These are phyloP conservation scores for Ethmia dodecea DNA, from an alignment of 2,888 invertebrate genomes.

Conservation along the genomic window DNA sequence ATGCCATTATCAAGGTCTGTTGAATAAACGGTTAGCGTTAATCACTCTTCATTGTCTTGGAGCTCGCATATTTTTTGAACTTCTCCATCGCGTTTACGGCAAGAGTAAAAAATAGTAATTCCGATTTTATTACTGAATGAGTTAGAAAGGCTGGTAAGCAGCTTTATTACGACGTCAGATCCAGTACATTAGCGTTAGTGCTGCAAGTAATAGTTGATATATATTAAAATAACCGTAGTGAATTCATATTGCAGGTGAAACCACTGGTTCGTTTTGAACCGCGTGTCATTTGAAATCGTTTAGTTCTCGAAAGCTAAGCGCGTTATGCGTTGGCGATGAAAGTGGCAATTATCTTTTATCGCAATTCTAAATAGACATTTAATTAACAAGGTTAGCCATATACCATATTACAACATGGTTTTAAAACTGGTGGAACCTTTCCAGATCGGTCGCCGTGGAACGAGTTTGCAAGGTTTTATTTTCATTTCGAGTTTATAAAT, in stretches of 20 bases:
- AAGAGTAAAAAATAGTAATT: too few species aligned
- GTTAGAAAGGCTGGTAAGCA: too few species aligned
- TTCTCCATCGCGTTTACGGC: too few species aligned
- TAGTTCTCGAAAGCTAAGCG: constrained; percentile 15
- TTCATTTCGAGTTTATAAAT: not conserved
- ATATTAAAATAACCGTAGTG: constrained; percentile 8
- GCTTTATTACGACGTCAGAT: constrained; percentile 1
- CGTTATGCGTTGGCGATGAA: constrained; percentile 15
- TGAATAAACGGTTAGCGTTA: constrained; percentile 1
- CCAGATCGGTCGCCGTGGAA: not conserved
- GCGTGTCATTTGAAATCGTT: constrained; percentile 21
- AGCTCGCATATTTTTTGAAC: not conserved
- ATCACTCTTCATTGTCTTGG: not conserved
- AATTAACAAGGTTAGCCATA: constrained; percentile 6
- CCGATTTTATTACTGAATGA: not conserved
- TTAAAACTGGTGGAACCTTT: not conserved
- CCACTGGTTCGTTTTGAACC: constrained; percentile 8
- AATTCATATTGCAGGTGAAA: constrained; percentile 13
- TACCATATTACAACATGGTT: constrained; percentile 1
- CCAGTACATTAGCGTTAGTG: constrained; percentile 1
- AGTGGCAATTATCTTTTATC: constrained; percentile 20
- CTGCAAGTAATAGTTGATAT: constrained; percentile 1
- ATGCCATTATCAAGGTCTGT: constrained; percentile 26
- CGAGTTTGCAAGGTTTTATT: not conserved
- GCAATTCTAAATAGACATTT: too few species aligned